Evolutionary conservation across 2,113 vertebrate genomes (phyloP), one percentile per base, ranked within the genome.

Genomic region (Phyllostomus discolor): DNA sequence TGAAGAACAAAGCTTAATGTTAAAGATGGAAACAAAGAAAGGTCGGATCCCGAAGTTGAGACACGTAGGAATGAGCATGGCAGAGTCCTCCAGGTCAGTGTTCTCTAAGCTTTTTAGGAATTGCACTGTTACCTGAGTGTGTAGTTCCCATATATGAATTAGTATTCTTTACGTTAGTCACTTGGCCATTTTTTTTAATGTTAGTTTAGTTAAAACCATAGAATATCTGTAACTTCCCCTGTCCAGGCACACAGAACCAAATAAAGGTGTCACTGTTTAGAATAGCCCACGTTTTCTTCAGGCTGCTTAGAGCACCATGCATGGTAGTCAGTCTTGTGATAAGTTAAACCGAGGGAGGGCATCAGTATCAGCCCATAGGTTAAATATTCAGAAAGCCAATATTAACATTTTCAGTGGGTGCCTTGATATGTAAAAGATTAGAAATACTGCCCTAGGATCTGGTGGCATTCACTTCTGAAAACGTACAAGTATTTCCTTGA

Each of bases 341-440:
- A 85, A 64, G 69, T 88, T 92, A 62, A 90, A 76, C 67, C 67
- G 79, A 88, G 46, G 75, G 50, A 96, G 46, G 67, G 22, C 5
- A 35, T 94, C n/a, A 41, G n/a, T 79, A 90, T 84, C 20, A 90
- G 57, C 62, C 79, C 19, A 75, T 48, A 38, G 48, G n/a, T 64
- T 85, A 76, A 87, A 79, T 95, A 90, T 88, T 66, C 31, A 66
- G 41, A 69, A 96, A 97, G 31, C 57, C 94, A 81, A 66, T 96
- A 54, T 26, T 88, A 87, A 75, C 35, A 22, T 84, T 95, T 94
- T 96, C 62, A 70, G 4, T 81, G 12, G 90, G 66, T 85, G n/a
- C 54, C 41, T 90, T 96, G 76, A 88, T 90, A 54, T 22, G 50
- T 43, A 86, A 88, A 93, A 95, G 76, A 72, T 81, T 96, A 85